These are phyloP conservation scores for Gobio gobio DNA, from an alignment of 2,113 vertebrate species.

Conservation along the genomic window DNA sequence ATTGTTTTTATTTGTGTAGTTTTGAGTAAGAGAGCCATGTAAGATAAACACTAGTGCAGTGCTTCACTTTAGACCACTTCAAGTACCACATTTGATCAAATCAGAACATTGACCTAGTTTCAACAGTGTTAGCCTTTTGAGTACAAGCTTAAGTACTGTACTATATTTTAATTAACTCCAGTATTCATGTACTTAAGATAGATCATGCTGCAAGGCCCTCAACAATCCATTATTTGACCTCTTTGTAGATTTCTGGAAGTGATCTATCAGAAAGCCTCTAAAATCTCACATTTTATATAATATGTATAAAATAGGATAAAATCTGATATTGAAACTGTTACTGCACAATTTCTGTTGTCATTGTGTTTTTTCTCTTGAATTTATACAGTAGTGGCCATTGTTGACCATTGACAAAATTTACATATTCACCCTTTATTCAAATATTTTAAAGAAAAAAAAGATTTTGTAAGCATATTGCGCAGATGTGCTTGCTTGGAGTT, in stretches of 20 bases:
- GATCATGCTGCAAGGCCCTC: background rate
- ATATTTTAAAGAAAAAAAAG: too few relatives aligned
- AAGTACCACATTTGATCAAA: background rate
- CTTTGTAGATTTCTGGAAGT: background rate
- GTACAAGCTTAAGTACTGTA: background rate
- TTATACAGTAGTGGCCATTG: too few relatives aligned
- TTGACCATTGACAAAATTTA: too few relatives aligned
- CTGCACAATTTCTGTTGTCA: too few relatives aligned
- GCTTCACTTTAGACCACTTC: background rate
- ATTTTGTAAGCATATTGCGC: too few relatives aligned
- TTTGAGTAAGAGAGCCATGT: background rate
- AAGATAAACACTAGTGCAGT: background rate
- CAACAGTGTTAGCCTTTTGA: background rate
- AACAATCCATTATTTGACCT: background rate
- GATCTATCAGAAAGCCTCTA: background rate
- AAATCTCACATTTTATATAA: background rate
- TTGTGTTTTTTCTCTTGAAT: too few relatives aligned
- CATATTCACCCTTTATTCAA: too few relatives aligned
- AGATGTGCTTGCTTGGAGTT: too few relatives aligned
- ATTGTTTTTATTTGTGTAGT: slow-evolving; percentile 16
- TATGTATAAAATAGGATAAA: background rate
- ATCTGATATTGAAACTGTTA: too few relatives aligned
- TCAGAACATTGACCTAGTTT: slow-evolving; percentile 3
- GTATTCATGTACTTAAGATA: background rate
- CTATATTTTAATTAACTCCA: background rate